Evolutionary conservation across 2,888 invertebrate genomes (phyloP), one percentile per base, ranked within the genome.

Genomic region (Horisme vitalbata): DNA sequence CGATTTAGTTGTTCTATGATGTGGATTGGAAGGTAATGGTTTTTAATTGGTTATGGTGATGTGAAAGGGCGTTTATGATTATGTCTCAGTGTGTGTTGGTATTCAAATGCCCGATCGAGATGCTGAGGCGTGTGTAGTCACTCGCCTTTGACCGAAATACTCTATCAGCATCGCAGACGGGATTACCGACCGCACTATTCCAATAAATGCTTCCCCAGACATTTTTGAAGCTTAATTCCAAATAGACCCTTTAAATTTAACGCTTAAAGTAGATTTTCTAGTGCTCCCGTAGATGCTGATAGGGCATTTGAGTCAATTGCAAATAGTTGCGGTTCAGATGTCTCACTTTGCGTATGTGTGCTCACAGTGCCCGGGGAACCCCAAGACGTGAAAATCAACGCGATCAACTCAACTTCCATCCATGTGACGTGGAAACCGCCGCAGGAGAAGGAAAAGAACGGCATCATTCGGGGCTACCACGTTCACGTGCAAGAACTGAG

Each of bases 281-380:
- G 85, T 72, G 83, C 79, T 83, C 83, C 76, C 78, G 83, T 89
- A 89, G 89, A 86, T 89, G 89, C 89, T 89, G 89, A 87, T 89
- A 89, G 88, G 89, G 88, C 87, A 83, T 83, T 85, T 66, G 83
- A 86, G 84, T 82, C 65, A 49, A 34, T 48, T 68, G 37, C 60
- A 49, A 49, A 34, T 47, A 67, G 59, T 57, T 81, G 9, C 37
- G 72, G 81, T 48, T 64, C 64, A 55, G 59, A 52, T 66, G 38
- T 67, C 67, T 84, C 61, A 84, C 63, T 61, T 58, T 11, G 11
- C 13, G 14, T 48, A 53, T 71, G 61, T 80, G 63, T 81, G 59
- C 61, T 91, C 91, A 88, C 93, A 99, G 99, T 99, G 92, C 99
- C 99, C 66, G 98, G 98, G 59, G 96, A 98, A 87, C 99, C 99